These are phyloP conservation scores for Babyrousa celebensis DNA, from an alignment of 2,797 vertebrate genomes.

Conservation along the genomic window DNA sequence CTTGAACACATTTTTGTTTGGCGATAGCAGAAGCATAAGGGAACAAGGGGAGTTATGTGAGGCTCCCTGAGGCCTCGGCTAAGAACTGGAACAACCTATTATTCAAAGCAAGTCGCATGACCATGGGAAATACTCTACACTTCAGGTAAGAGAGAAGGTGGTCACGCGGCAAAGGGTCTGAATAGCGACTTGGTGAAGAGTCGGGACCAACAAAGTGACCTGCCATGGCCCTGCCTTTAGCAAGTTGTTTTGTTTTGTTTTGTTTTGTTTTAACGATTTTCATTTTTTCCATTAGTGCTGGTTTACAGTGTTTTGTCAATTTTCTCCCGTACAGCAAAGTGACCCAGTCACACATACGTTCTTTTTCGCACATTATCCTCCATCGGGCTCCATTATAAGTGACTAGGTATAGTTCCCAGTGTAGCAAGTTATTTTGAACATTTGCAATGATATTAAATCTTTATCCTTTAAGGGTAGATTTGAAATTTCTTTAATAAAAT, in stretches of 20 bases:
- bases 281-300: too few relatives aligned
- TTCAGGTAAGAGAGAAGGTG: slow-evolving; percentile 16
- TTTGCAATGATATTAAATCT: slow-evolving; percentile 16
- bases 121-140: background rate
- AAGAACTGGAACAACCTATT: slow-evolving; percentile 47
- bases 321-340: too few relatives aligned
- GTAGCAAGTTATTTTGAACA: background rate
- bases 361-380: too few relatives aligned
- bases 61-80: background rate
- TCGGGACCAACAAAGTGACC: background rate
- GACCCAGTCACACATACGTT: too few relatives aligned
- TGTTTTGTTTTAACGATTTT: background rate
- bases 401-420: too few relatives aligned
- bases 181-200: background rate
- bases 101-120: slow-evolving; percentile 24
- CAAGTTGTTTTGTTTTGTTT: slow-evolving; percentile 44
- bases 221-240: background rate
- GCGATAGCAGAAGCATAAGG: background rate
- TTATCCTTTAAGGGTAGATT: slow-evolving; percentile 63
- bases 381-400: too few relatives aligned
- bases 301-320: too few relatives aligned
- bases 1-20: slow-evolving; percentile 18
- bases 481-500: slow-evolving; percentile 33
- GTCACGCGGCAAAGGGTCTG: background rate
- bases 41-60: slow-evolving; percentile 46